These are phyloP conservation scores for Lepas anatifera DNA, from an alignment of 2,888 invertebrate species.

Conservation along the genomic window DNA sequence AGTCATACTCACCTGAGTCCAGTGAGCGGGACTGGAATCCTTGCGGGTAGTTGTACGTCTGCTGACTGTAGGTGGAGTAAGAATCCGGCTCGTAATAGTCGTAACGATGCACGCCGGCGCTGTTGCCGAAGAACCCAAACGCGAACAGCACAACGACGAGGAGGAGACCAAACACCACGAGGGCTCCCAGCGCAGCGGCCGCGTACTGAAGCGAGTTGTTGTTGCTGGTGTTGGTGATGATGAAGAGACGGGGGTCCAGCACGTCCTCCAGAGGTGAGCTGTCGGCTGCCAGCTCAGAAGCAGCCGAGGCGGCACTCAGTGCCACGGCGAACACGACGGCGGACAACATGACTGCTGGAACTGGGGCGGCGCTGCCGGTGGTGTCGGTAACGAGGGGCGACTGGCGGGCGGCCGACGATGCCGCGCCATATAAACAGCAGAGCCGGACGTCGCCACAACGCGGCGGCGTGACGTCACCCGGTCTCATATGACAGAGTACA, in stretches of 20 bases:
- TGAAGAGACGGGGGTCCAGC: slow-evolving; percentile 8
- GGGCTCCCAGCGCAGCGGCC: neutral
- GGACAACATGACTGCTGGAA: neutral
- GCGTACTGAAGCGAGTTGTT: neutral
- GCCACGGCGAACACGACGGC: neutral
- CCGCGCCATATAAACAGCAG: neutral
- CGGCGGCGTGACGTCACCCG: neutral
- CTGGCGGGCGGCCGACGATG: neutral
- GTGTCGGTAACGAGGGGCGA: neutral
- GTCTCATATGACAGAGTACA: no score
- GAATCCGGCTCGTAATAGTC: neutral
- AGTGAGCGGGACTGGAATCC: neutral
- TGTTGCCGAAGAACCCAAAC: neutral
- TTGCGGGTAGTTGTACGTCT: neutral
- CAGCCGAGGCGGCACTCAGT: neutral
- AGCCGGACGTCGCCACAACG: neutral
- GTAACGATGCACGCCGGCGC: neutral
- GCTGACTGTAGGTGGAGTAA: neutral
- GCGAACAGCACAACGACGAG: neutral
- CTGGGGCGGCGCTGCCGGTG: neutral
- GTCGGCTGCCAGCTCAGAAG: neutral
- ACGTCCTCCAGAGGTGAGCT: neutral
- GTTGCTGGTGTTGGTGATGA: neutral
- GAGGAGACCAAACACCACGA: neutral
- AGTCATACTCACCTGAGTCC: neutral